These are phyloP conservation scores for Merops nubicus DNA, from an alignment of 2,113 vertebrate genomes.

Conservation along the genomic window DNA sequence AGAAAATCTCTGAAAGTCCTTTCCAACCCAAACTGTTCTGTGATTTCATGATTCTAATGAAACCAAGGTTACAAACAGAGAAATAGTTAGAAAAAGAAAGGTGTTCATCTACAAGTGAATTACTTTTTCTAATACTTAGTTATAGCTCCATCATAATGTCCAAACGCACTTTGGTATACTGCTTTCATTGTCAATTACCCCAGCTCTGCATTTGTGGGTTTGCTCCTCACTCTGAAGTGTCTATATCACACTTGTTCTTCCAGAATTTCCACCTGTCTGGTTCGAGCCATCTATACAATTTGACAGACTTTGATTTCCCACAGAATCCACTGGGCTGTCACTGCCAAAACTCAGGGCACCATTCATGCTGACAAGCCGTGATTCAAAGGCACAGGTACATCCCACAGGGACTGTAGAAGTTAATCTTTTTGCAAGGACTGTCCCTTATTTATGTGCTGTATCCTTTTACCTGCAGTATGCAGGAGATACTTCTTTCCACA, in stretches of 20 bases:
- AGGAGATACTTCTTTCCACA: background rate
- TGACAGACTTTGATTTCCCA: background rate
- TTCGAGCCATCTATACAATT: background rate
- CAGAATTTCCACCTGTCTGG: background rate
- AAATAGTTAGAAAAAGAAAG: background rate
- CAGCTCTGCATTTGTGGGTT: background rate
- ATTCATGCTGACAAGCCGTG: fast-evolving
- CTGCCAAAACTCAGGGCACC: background rate
- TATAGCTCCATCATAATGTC: background rate
- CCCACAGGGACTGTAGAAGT: background rate
- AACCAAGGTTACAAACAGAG: background rate
- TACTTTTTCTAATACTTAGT: background rate
- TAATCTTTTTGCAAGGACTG: background rate
- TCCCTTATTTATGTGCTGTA: background rate
- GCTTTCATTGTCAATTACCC: background rate
- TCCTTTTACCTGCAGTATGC: background rate
- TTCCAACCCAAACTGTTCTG: background rate
- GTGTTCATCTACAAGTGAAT: background rate
- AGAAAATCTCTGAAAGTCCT: background rate
- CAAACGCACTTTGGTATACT: background rate
- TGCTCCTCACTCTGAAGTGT: background rate
- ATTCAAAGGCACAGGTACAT: background rate
- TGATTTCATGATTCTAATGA: background rate
- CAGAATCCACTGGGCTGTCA: background rate
- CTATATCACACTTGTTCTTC: background rate